Conservation (phyloP, 2,797 vertebrate genomes). For the Phalloptychus januarius region DNA sequence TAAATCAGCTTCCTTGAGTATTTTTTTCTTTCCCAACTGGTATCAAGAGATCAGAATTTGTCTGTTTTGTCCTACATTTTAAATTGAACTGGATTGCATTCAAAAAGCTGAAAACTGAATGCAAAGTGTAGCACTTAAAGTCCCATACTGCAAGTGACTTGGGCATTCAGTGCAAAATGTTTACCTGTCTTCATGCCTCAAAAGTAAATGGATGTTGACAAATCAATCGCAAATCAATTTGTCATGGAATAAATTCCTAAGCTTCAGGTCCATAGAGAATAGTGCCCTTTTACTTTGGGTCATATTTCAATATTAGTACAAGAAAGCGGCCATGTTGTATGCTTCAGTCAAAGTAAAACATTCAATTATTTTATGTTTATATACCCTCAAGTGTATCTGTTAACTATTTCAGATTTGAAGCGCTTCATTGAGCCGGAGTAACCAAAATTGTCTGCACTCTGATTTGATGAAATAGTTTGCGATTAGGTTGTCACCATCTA, state of each 20-base stretch:
- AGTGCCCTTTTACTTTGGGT: neutral
- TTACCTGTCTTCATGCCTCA: neutral
- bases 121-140: neutral
- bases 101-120: neutral
- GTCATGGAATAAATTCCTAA: neutral
- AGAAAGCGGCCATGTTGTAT: neutral
- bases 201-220: neutral
- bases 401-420: neutral
- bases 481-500: neutral
- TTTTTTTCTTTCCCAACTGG: neutral
- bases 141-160: neutral
- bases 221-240: neutral
- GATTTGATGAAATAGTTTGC: neutral
- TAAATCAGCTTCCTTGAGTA: neutral
- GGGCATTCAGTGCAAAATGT: neutral
- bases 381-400: neutral
- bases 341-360: neutral
- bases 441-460: neutral
- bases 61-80: neutral
- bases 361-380: neutral
- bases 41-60: neutral
- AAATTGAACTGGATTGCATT: neutral
- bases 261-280: neutral
- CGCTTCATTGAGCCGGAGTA: neutral
- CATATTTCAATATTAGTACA: neutral